phyloP scores from a whole-genome alignment of 1,140 invertebrate genomes.

The Frieseomelitta varia region DNA sequence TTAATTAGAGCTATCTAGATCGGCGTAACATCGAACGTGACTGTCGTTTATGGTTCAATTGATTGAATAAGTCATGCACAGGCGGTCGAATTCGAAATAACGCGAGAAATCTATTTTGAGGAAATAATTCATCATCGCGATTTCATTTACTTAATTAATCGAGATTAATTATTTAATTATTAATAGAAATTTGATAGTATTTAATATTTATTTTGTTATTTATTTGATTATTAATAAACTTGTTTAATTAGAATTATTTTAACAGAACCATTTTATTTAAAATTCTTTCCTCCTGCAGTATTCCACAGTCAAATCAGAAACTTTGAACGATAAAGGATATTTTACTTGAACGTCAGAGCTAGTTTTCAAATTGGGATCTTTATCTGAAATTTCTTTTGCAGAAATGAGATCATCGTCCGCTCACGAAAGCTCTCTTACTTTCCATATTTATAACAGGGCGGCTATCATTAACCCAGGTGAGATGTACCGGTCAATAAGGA shows the following conservation, averaged over 20 bases:
- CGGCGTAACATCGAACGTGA: background rate
- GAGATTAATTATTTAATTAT: too few species aligned
- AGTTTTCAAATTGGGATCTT: background rate
- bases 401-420: background rate
- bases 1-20: background rate
- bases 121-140: too few species aligned
- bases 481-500: background rate
- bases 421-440: conserved; percentile 27
- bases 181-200: too few species aligned
- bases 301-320: too few species aligned
- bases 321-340: background rate
- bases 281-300: too few species aligned
- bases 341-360: background rate
- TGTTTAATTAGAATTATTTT: too few species aligned
- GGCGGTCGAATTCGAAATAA: background rate
- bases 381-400: background rate
- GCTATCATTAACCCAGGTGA: background rate
- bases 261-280: too few species aligned
- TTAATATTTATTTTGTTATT: too few species aligned
- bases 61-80: background rate
- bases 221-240: too few species aligned
- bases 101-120: background rate
- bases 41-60: background rate
- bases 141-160: too few species aligned
- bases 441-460: conserved; percentile 13